Conservation (phyloP, 1,140 invertebrate species). For the Leptonema lineaticorne region DNA sequence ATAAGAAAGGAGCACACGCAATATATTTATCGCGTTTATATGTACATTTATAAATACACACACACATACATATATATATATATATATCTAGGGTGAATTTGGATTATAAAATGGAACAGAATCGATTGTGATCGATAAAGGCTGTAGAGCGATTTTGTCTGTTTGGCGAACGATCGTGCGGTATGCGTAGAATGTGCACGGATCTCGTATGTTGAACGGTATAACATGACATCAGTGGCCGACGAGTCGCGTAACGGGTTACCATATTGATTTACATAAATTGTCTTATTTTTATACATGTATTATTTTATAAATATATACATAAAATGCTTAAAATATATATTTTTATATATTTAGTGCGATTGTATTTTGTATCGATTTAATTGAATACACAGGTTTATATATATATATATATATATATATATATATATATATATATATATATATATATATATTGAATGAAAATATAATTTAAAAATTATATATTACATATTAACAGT, state of each 20-base stretch:
- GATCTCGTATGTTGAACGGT: conserved; percentile 4
- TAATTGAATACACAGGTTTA: not conserved
- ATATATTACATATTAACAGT: too few relatives aligned
- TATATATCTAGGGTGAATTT: too few relatives aligned
- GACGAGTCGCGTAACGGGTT: not conserved
- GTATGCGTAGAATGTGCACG: conserved; percentile 14
- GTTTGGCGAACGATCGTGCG: not conserved
- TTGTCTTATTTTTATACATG: not conserved
- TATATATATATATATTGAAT: too few relatives aligned
- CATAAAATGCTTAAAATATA: not conserved
- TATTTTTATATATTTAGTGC: not conserved
- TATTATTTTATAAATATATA: not conserved
- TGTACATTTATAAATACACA: too few relatives aligned
- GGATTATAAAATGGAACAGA: too few relatives aligned
- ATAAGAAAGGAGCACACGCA: too few relatives aligned
- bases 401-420: not conserved
- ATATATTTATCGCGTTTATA: too few relatives aligned
- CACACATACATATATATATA: too few relatives aligned
- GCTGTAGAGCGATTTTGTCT: too few relatives aligned
- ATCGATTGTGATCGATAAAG: not conserved
- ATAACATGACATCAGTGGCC: conserved; percentile 7
- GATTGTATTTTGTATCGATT: not conserved
- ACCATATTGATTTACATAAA: conserved; percentile 8
- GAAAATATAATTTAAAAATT: too few relatives aligned
- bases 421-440: not conserved